Evolutionary conservation across 2,797 vertebrate genomes (phyloP).

Genomic region (Ctenopoma multispine): DNA sequence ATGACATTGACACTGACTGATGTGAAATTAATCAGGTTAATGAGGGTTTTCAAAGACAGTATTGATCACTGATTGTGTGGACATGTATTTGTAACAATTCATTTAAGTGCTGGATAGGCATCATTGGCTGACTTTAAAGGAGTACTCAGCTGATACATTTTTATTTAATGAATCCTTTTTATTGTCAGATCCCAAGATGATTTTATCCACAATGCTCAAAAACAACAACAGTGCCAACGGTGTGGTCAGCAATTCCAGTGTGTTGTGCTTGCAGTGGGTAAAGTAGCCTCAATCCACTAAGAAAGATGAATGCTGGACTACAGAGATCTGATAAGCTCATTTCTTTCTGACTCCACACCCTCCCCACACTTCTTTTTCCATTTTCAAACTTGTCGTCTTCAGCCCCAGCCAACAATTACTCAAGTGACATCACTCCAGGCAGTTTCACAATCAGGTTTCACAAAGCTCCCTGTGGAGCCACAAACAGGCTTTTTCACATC

Average conservation of each 20-base stretch:
- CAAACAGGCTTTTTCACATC: not conserved
- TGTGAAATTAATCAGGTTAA: not conserved
- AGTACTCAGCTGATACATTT: no score
- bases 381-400: not conserved
- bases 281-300: not conserved
- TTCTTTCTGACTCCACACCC: not conserved
- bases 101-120: no score
- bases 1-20: no score
- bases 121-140: no score
- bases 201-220: not conserved
- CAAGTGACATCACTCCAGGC: not conserved
- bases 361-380: not conserved
- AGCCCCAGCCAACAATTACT: not conserved
- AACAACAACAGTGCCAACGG: not conserved
- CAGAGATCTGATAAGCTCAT: not conserved
- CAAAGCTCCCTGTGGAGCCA: not conserved
- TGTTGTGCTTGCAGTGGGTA: not conserved
- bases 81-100: not conserved
- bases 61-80: not conserved
- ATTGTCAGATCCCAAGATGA: not conserved
- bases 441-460: not conserved
- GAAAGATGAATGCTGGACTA: not conserved
- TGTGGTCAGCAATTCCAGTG: not conserved
- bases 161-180: not conserved
- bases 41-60: no score